Conservation (phyloP, 2,113 vertebrate genomes). For the Ranitomeya imitator region DNA sequence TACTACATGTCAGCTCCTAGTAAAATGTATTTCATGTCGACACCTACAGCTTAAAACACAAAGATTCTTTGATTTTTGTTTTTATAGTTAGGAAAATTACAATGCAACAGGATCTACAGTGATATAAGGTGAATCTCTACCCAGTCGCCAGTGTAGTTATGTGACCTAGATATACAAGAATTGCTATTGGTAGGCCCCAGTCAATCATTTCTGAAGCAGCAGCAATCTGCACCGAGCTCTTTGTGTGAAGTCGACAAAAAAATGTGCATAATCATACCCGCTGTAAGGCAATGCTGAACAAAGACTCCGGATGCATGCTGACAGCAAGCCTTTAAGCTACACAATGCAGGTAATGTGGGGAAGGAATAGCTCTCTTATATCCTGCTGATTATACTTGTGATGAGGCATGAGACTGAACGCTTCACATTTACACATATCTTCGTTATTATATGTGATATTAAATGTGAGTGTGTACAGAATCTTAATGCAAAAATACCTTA, state of each 20-base stretch:
- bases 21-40: neutral
- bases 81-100: neutral
- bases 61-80: neutral
- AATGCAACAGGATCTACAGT: neutral
- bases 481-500: neutral
- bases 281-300: conserved; percentile 17
- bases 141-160: neutral
- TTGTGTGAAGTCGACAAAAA: conserved; percentile 1
- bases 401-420: neutral
- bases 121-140: neutral
- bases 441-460: neutral
- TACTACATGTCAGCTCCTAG: neutral
- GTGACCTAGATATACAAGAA: conserved; percentile 25
- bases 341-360: conserved; percentile 32
- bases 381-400: conserved; percentile 26
- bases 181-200: conserved; percentile 25
- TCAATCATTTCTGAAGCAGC: conserved; percentile 23
- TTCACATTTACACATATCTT: neutral
- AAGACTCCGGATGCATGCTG: conserved; percentile 32
- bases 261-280: conserved; percentile 6
- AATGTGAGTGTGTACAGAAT: neutral
- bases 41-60: neutral
- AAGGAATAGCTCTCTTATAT: conserved; percentile 18
- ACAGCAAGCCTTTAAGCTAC: conserved; percentile 20
- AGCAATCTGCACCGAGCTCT: conserved; percentile 13